Conservation (phyloP, 1,140 invertebrate genomes). For the Trachymyrmex septentrionalis region DNA sequence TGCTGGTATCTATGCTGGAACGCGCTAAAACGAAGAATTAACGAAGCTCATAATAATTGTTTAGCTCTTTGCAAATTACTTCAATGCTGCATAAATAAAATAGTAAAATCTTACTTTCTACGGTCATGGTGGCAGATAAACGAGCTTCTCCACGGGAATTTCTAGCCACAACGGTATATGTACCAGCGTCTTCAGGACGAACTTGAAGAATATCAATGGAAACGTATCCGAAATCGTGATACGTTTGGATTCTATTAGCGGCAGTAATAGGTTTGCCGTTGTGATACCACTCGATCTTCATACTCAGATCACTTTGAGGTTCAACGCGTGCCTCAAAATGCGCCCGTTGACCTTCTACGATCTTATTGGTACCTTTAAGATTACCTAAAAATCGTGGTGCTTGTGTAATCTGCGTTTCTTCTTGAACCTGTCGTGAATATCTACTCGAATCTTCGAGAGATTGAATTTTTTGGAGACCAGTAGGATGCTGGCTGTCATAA, state of each 20-base stretch:
- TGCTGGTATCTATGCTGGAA: conserved; percentile 94
- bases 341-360: conserved; percentile 97
- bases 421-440: conserved; percentile 89
- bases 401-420: conserved; percentile 92
- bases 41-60: conserved; percentile 62
- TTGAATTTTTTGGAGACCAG: conserved; percentile 95
- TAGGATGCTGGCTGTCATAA: conserved; percentile 94
- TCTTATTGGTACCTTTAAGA: conserved; percentile 95
- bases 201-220: conserved; percentile 97
- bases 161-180: conserved; percentile 95
- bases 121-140: conserved; percentile 92
- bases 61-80: not conserved
- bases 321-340: conserved; percentile 98
- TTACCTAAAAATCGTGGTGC: conserved; percentile 95
- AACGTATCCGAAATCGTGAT: conserved; percentile 98
- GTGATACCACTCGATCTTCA: conserved; percentile 96
- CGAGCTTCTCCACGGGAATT: conserved; percentile 95
- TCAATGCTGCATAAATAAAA: not conserved
- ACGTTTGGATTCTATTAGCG: conserved; percentile 95
- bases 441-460: conserved; percentile 94
- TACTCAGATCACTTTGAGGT: conserved; percentile 95
- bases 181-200: conserved; percentile 93
- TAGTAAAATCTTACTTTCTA: conserved; percentile 92
- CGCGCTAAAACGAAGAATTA: conserved; percentile 88
- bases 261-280: conserved; percentile 94